Conservation (phyloP, 2,113 vertebrate species). For the Candoia aspera region DNA sequence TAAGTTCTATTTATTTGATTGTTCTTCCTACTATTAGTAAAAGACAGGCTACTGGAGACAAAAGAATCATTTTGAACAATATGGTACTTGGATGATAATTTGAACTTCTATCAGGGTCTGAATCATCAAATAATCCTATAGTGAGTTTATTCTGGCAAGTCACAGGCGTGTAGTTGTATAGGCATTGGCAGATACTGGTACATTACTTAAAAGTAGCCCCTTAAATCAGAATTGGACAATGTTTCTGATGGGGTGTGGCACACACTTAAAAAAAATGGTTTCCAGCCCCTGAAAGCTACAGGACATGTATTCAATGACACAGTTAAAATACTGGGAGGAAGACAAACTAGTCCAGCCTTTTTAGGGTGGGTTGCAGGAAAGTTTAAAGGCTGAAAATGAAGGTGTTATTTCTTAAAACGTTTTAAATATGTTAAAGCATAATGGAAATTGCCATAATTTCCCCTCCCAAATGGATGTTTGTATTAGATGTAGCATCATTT, state of each 20-base stretch:
- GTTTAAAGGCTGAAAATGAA: not conserved
- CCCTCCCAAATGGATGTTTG: not conserved
- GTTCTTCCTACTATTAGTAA: not conserved
- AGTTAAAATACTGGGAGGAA: not conserved
- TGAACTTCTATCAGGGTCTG: not conserved
- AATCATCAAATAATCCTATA: not conserved
- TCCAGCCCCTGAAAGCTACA: not conserved
- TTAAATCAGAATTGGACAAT: not conserved
- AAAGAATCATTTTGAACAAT: not conserved
- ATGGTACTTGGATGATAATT: not conserved
- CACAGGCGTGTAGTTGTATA: not conserved
- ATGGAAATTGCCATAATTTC: not conserved
- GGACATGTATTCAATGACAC: not conserved
- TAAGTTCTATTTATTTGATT: not conserved
- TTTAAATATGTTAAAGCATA: not conserved
- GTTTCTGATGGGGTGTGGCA: not conserved
- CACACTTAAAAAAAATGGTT: not conserved
- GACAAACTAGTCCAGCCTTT: not conserved
- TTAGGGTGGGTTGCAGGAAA: not conserved
- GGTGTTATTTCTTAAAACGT: not conserved
- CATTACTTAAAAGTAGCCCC: not conserved
- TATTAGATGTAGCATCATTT: not conserved
- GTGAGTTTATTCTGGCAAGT: not conserved
- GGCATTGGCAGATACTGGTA: not conserved
- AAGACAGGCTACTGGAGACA: not conserved